Evolutionary conservation across 2,888 invertebrate genomes (phyloP), one percentile per base, ranked within the genome.

Genomic region (Eilema depressum): DNA sequence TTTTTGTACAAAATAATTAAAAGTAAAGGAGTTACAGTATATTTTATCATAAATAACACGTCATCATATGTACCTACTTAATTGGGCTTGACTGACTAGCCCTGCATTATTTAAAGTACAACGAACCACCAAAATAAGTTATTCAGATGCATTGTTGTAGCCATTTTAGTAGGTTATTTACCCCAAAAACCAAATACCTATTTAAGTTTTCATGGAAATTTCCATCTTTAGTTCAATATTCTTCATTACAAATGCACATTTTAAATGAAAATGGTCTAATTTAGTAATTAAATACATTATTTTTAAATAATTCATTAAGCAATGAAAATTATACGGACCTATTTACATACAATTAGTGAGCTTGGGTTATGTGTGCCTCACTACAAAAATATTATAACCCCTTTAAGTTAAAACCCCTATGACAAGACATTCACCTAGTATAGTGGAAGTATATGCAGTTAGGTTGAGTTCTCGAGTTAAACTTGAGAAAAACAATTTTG

Each of bases 61-160:
- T 33, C 10, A 66, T 60, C 60, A 60, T 28, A n/a, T 81, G 66
- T 30, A 63, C 66, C 59, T 67, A 63, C 56, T 67, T 67, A 53
- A 60, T 68, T 71, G 28, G 28, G 26, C 26, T 57, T 63, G 47
- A 67, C 73, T 74, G 63, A 66, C 77, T 82, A 79, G 64, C 61
- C 33, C n/a, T 69, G 82, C 80, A 85, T 86, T 84, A 77, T 83
- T 87, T 83, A 83, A 83, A 78, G 91, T 88, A 85, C 91, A 84
- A 81, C 79, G 91, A 83, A 87, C 91, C 80, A 80, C 78, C 71
- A 72, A 86, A 87, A 86, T 88, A 76, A 83, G 77, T 88, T 86
- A 86, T 86, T 87, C 84, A 85, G 78, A 47, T 28, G 67, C 70
- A 69, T 75, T 75, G 69, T 74, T 75, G 65, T 83, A 75, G 76